Evolutionary conservation across 1,140 invertebrate species (phyloP), one percentile per base, ranked within the genome.

Genomic region (Ladona fulva): DNA sequence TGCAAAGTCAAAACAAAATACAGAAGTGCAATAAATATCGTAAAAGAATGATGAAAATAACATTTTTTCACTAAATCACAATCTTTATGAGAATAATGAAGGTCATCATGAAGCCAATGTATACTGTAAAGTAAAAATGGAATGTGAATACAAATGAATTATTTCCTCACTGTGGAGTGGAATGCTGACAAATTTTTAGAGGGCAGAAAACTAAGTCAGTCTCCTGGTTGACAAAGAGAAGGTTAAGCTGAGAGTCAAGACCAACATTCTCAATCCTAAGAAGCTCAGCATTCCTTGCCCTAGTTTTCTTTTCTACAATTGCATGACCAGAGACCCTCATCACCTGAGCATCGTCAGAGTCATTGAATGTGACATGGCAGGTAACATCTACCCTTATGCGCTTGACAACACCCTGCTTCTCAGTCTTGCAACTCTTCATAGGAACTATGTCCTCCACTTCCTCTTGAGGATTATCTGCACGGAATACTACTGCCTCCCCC

Each of bases 321-420:
- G 90, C 91, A 6, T 90, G 88, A 52, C 91, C 91, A 25, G 89
- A 90, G 5, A 91, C 88, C 80, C 89, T 84, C 88, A 91, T 90
- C 0, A 89, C 83, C 80, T 90, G 88, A 16, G 89, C 86, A 80
- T 90, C 88, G 0, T 85, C 86, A 80, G 87, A 87, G 0, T 86
- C 87, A 10, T 87, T 86, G 74, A 91, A 80, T 77, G 86, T 87
- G 22, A 91, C 86, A 81, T 91, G 89, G 81, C 90, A 91, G 16
- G 88, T 90, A 16, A 91, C 88, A 78, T 91, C 89, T 6, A 91
- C 86, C 80, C 90, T 88, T 42, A 91, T 87, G 77, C 89, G 85
- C 82, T 92, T 92, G 78, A 88, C 85, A 0, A 91, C 86, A 0
- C 86, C 87, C 16, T 79, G 74, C 25, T 81, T 80, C 78, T 82